These are phyloP conservation scores for Balaenoptera acutorostrata DNA, from an alignment of 2,113 vertebrate genomes.

Conservation along the genomic window DNA sequence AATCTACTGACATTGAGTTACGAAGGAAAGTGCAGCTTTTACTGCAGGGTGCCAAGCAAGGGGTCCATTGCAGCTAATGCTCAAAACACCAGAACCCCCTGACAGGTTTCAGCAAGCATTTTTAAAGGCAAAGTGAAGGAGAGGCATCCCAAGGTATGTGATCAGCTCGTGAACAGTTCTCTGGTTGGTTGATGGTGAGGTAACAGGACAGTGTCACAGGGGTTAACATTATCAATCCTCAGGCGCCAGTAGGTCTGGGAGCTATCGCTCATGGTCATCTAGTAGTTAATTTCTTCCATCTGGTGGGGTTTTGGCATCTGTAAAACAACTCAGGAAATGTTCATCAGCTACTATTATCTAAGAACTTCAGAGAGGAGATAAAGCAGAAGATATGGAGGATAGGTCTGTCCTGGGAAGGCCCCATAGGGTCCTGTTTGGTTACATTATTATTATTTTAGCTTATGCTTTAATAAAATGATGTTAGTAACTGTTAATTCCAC, in stretches of 20 bases:
- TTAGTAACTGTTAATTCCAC: constrained; percentile 35
- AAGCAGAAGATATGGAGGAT: not conserved
- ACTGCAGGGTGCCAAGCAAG: not conserved
- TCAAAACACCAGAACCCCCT: not conserved
- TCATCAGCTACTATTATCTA: not conserved
- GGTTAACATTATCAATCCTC: no score
- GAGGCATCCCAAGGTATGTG: not conserved
- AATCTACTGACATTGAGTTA: not conserved
- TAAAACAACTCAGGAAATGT: not conserved
- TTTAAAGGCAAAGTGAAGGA: not conserved
- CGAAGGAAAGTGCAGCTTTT: not conserved
- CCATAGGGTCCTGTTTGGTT: not conserved
- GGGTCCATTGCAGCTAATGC: not conserved
- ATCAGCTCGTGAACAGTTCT: not conserved
- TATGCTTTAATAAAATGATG: constrained; percentile 12
- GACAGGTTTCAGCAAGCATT: not conserved
- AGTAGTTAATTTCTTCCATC: not conserved
- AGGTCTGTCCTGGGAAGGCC: not conserved
- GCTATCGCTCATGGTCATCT: not conserved
- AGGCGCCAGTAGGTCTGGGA: not conserved
- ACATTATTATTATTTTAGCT: not conserved
- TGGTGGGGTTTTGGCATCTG: not conserved
- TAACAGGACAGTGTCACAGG: not conserved
- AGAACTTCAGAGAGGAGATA: not conserved
- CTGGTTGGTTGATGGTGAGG: not conserved